These are phyloP conservation scores for Meiosimyza platycephala DNA, from an alignment of 2,888 invertebrate genomes.

Conservation along the genomic window DNA sequence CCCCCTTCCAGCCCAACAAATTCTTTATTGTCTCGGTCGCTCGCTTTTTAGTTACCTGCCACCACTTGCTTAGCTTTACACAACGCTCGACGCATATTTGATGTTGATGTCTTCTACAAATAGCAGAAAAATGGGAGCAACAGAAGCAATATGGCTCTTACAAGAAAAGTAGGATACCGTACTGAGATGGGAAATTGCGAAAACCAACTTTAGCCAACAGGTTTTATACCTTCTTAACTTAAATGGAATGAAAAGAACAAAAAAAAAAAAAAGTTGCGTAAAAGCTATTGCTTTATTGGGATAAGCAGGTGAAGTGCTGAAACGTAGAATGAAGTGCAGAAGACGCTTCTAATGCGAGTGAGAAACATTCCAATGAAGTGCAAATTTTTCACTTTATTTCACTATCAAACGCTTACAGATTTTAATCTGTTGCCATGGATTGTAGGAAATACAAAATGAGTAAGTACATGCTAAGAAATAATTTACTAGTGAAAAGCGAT, in stretches of 20 bases:
- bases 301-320: too few relatives aligned
- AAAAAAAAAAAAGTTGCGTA: too few relatives aligned
- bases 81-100: background rate
- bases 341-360: background rate
- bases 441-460: background rate
- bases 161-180: too few relatives aligned
- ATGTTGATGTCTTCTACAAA: background rate
- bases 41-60: background rate
- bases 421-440: constrained; percentile 12
- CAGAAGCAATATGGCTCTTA: too few relatives aligned
- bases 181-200: too few relatives aligned
- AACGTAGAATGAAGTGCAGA: too few relatives aligned
- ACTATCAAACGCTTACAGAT: background rate
- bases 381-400: background rate
- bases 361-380: background rate
- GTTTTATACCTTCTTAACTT: too few relatives aligned
- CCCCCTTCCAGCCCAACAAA: background rate
- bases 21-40: background rate
- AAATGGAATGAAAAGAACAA: too few relatives aligned
- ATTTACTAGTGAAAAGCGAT: background rate
- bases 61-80: background rate
- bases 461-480: background rate
- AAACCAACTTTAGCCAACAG: too few relatives aligned
- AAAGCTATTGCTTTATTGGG: too few relatives aligned
- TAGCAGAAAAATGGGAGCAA: background rate